Evolutionary conservation across 2,113 vertebrate genomes (phyloP), one percentile per base, ranked within the genome.

Genomic region (Bostrychus sinensis): DNA sequence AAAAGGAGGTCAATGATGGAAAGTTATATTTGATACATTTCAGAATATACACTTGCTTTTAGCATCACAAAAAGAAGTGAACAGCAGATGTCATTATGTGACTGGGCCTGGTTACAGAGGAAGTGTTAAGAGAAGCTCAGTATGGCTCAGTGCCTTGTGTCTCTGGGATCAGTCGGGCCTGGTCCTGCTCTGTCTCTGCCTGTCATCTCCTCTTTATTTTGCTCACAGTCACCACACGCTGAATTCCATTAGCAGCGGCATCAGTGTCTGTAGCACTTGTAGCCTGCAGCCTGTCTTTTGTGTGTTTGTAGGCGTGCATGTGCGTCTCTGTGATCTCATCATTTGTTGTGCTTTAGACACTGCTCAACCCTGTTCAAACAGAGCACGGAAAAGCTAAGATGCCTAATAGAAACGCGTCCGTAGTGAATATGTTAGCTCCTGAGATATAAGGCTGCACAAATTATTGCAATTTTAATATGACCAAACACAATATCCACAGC

Each of bases 201-300:
- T 70, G 37, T 62, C 66, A 14, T 34, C 62, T 42, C 32, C 76
- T 63, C 58, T 62, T 68, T 67, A 79, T 76, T 80, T 71, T 56
- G 68, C 75, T 80, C 75, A 58, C 77, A 62, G 65, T 66, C 71
- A 41, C 85, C 72, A 64, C 80, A 62, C 48, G 56, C 65, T 72
- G 78, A 60, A 64, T 85, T 64, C 71, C 82, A 85, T 86, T 81
- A 83, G 70, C 60, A 7, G 58, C 34, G 39, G 64, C 82, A 71
- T 76, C 72, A 69, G 64, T 51, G 55, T 77, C 67, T 74, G 8
- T 70, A 56, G 64, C 81, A 66, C 63, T 78, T 28, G 66, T 77
- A 66, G 83, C 83, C 83, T 3, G 75, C 72, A 81, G 81, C 62
- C 54, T 60, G 53, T 60, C 51, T 0, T n/a, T 43, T 66, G 58